Conservation (phyloP, 2,888 invertebrate genomes). For the Saturnia japonica region DNA sequence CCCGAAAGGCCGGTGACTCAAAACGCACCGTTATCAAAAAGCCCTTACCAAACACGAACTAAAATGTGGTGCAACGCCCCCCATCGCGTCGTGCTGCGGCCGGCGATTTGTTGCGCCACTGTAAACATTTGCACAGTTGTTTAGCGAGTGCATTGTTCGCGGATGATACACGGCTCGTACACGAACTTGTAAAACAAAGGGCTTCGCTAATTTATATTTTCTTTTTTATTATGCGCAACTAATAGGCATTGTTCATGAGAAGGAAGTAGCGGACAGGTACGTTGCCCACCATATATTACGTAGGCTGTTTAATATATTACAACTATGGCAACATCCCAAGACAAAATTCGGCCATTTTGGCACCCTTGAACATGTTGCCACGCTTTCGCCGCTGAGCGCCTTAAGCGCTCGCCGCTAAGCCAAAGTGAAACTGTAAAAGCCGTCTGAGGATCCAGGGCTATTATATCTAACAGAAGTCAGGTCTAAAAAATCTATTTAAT, state of each 20-base stretch:
- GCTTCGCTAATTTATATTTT: constrained; percentile 11
- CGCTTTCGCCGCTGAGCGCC: too few relatives aligned
- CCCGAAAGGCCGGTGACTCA: constrained; percentile 50
- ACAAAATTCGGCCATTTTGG: too few relatives aligned
- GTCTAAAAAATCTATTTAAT: too few relatives aligned
- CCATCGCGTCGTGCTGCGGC: constrained; percentile 29
- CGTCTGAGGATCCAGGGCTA: too few relatives aligned
- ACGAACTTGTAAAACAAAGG: constrained; percentile 8
- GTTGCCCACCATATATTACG: background rate
- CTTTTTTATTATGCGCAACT: background rate
- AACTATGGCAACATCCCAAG: too few relatives aligned
- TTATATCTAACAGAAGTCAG: too few relatives aligned
- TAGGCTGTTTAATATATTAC: too few relatives aligned
- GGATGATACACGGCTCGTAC: constrained; percentile 14
- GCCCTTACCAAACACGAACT: constrained; percentile 53
- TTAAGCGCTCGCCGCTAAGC: too few relatives aligned
- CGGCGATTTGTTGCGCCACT: constrained; percentile 39
- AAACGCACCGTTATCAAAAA: constrained; percentile 62
- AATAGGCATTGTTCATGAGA: background rate
- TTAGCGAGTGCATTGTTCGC: constrained; percentile 29
- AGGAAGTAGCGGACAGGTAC: background rate
- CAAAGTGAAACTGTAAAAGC: too few relatives aligned
- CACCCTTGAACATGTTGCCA: too few relatives aligned
- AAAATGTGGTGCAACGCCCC: constrained; percentile 54
- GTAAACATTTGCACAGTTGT: constrained; percentile 63